A percentile compares a stretch with the other conserved stretches of the same genome.
These are phyloP conservation scores for Catocala sponsa DNA, from an alignment of 2,888 invertebrate species.

Conservation along the genomic window DNA sequence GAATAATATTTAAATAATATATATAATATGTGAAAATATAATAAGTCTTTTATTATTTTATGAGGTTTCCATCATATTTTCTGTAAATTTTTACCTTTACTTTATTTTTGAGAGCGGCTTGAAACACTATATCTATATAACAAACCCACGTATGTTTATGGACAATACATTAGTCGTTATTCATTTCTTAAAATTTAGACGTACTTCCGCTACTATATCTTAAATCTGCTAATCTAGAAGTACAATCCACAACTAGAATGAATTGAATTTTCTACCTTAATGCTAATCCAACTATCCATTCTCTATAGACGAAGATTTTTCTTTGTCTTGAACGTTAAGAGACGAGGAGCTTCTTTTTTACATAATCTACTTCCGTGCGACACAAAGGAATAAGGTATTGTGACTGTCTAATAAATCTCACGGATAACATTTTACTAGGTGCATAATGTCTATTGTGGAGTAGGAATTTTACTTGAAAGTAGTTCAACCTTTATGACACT, in stretches of 20 bases:
- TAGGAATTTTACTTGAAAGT: too few relatives aligned
- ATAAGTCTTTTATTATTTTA: too few relatives aligned
- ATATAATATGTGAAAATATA: too few relatives aligned
- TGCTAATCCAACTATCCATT: slow-evolving; percentile 4
- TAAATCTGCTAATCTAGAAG: not conserved
- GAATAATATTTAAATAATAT: too few relatives aligned
- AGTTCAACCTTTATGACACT: too few relatives aligned
- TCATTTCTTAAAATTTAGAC: not conserved
- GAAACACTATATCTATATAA: too few relatives aligned
- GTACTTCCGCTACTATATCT: not conserved
- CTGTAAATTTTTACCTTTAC: too few relatives aligned
- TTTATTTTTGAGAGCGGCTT: too few relatives aligned
- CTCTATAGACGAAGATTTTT: slow-evolving; percentile 2
- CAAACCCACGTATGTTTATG: too few relatives aligned
- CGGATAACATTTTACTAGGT: slow-evolving; percentile 1
- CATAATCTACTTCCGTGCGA: slow-evolving; percentile 3
- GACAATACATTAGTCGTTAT: too few relatives aligned
- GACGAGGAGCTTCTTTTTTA: not conserved
- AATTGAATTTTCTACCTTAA: not conserved
- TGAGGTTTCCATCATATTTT: too few relatives aligned
- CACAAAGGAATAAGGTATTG: slow-evolving; percentile 1
- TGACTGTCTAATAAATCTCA: slow-evolving; percentile 8
- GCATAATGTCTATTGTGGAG: not conserved
- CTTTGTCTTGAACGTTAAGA: not conserved
- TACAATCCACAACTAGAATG: not conserved